phyloP scores from a whole-genome alignment of 2,888 invertebrate species.

The Eulithis testata region DNA sequence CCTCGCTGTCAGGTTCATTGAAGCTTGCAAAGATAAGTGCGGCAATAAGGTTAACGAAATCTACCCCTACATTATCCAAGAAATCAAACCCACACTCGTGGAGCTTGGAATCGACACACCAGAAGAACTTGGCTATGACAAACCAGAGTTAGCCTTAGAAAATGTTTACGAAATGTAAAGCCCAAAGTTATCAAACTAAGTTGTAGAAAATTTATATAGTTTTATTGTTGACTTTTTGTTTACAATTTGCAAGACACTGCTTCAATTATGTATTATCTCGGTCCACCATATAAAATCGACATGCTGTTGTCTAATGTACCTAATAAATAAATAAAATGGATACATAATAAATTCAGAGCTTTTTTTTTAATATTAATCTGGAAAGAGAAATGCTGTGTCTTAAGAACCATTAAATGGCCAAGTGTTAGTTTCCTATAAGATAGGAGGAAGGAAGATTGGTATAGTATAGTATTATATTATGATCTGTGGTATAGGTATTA shows the following conservation, averaged over 20 bases:
- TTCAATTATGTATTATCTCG: constrained; percentile 56
- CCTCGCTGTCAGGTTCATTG: constrained; percentile 95
- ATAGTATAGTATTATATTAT: too few species aligned
- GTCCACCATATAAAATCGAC: constrained; percentile 58
- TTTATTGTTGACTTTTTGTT: constrained; percentile 71
- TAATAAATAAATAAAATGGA: constrained; percentile 34
- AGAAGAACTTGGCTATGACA: constrained; percentile 98
- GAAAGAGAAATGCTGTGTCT: too few species aligned
- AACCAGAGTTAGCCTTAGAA: constrained; percentile 95
- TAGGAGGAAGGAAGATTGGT: too few species aligned
- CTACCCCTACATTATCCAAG: constrained; percentile 94
- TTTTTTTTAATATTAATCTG: not conserved
- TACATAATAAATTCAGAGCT: constrained; percentile 32
- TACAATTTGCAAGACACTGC: constrained; percentile 59
- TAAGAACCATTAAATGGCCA: too few species aligned
- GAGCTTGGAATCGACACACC: constrained; percentile 97
- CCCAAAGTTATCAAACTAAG: constrained; percentile 57
- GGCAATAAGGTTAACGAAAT: constrained; percentile 89
- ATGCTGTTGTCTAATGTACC: constrained; percentile 56
- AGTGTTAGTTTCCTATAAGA: too few species aligned
- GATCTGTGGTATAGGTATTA: too few species aligned
- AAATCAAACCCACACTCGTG: constrained; percentile 95
- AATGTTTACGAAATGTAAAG: constrained; percentile 88
- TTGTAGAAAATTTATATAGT: constrained; percentile 79
- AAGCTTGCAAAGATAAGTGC: constrained; percentile 95